Conservation (phyloP, 1,140 invertebrate species). For the Tetramorium alpestre region DNA sequence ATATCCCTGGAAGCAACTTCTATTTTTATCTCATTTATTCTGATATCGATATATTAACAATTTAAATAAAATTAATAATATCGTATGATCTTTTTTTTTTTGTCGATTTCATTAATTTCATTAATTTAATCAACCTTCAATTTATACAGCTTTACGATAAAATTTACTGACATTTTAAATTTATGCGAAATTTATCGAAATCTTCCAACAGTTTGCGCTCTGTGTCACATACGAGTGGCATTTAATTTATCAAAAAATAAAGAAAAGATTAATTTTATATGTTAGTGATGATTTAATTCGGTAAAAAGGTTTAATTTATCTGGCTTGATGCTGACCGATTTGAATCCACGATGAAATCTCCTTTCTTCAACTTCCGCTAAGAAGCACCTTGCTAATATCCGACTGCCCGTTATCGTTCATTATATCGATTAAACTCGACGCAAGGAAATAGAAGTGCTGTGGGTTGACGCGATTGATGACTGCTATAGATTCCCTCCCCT, state of each 20-base stretch:
- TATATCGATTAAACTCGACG: constrained; percentile 31
- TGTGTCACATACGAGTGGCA: background rate
- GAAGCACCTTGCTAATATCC: constrained; percentile 6
- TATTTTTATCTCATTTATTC: background rate
- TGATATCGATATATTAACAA: background rate
- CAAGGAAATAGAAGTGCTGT: background rate
- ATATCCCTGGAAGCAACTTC: background rate
- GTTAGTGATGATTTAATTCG: background rate
- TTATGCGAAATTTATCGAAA: background rate
- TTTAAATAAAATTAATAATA: background rate
- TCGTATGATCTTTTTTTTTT: background rate
- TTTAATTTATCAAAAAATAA: background rate
- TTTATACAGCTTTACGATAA: background rate
- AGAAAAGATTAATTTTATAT: background rate
- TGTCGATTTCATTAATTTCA: background rate
- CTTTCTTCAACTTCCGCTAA: constrained; percentile 6
- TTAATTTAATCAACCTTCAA: background rate
- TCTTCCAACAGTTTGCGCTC: background rate
- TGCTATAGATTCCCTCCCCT: constrained; percentile 11
- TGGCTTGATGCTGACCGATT: background rate
- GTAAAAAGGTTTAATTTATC: background rate
- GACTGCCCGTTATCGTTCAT: background rate
- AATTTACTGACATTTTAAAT: background rate
- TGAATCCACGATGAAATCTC: background rate
- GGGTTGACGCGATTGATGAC: constrained; percentile 16